Evolutionary conservation across 2,888 invertebrate genomes (phyloP).

Genomic region (Hirtodrosophila cameraria): DNA sequence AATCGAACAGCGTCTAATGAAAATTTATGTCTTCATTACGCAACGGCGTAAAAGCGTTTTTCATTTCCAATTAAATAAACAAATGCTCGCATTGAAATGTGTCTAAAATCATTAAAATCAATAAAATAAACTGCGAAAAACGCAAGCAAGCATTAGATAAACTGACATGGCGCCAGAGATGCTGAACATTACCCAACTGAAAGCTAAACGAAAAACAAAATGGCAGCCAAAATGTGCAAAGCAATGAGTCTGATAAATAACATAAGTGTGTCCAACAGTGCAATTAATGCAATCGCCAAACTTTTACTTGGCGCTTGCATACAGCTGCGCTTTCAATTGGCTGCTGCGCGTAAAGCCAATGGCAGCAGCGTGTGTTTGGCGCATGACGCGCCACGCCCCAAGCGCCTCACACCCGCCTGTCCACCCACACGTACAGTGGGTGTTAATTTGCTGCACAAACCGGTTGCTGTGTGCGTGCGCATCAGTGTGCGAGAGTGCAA

Average conservation of each 20-base stretch:
- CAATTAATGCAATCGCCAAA: constrained; percentile 38
- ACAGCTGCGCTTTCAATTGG: constrained; percentile 39
- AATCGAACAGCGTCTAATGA: constrained; percentile 61
- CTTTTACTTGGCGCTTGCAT: constrained; percentile 29
- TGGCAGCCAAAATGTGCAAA: constrained; percentile 28
- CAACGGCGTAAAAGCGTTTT: constrained; percentile 54
- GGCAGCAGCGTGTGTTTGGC: constrained; percentile 22
- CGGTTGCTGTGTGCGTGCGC: no score
- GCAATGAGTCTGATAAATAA: background rate
- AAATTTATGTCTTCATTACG: constrained; percentile 71
- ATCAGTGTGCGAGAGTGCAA: constrained; percentile 40
- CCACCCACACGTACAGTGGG: constrained; percentile 58
- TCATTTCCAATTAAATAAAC: constrained; percentile 64
- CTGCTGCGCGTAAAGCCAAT: constrained; percentile 22
- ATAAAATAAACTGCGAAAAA: constrained; percentile 70
- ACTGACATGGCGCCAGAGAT: constrained; percentile 62
- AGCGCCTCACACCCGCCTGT: constrained; percentile 44
- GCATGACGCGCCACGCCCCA: constrained; percentile 56
- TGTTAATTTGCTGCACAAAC: constrained; percentile 51
- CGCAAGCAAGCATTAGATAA: constrained; percentile 26
- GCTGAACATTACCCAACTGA: constrained; percentile 30
- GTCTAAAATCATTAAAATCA: constrained; percentile 76
- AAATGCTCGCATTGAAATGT: constrained; percentile 54
- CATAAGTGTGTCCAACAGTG: constrained; percentile 16
- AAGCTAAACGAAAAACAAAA: constrained; percentile 40